Base-by-base conservation (phyloP, 2,113 vertebrate genomes). In the Nestor notabilis region DNA sequence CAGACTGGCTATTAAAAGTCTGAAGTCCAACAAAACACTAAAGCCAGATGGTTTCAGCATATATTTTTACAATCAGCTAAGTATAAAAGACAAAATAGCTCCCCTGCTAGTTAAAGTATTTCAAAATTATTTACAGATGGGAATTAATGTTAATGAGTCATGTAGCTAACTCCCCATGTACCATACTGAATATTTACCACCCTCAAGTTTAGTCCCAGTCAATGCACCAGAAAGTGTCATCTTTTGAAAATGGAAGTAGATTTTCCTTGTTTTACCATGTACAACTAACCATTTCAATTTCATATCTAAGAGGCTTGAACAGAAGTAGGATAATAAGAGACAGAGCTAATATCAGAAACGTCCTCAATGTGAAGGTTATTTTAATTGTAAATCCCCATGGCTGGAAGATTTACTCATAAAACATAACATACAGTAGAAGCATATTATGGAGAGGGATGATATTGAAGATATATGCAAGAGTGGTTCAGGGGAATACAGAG, bases 1-100 rank as follows among this genome's bases (percentile, higher is more conserved):
- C 97, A 96, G 95, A 88, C 95, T 93, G 91, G 79, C 87, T 97
- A 92, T 95, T 98, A 87, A 93, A 72, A 96, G 94, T 87, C 82
- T 96, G 76, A 97, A 96, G 97, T 96, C 95, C 97, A 93, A 91
- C 90, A 86, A 87, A 98, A 93, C 92, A 92, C 77, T 87, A 75
- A 75, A 95, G 94, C 97, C 97, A 98, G 97, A 97, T 98, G 97
- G 98, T 95, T 98, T 96, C 94, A 95, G 94, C 82, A 82, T 84
- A 95, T 82, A 93, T 97, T 85, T 97, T 97, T 97, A 95, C 97
- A 97, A 97, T 97, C 95, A 92, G 94, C 89, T 95, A 96, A 97
- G 91, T 93, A 97, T 90, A 97, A 97, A 97, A 94, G 91, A 97
- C 92, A 94, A 97, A 97, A 97, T 93, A 93, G 92, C 89, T 97